Evolutionary conservation across 2,113 vertebrate species (phyloP).

Genomic region (Motacilla alba): DNA sequence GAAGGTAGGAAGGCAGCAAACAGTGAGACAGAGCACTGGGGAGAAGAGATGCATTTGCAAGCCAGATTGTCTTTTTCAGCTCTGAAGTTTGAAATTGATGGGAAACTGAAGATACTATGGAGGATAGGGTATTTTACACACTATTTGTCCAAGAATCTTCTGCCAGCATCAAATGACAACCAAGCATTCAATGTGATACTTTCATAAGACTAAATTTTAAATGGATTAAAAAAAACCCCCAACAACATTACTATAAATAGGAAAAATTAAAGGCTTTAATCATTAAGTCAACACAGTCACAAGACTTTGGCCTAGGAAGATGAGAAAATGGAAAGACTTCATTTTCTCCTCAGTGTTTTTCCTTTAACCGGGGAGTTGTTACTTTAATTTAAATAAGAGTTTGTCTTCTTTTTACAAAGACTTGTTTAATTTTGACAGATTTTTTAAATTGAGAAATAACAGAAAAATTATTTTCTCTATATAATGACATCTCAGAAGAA

Average conservation of each 20-base stretch:
- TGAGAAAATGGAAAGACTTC: background rate
- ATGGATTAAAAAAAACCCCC: fast-evolving
- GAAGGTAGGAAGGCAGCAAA: background rate
- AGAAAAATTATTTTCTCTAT: background rate
- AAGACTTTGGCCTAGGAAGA: background rate
- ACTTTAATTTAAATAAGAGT: background rate
- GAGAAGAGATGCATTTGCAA: background rate
- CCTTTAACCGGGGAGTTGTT: background rate
- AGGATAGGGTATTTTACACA: background rate
- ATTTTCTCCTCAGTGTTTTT: background rate
- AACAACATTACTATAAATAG: background rate
- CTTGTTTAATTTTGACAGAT: background rate
- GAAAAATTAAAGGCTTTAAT: background rate
- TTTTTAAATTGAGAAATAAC: background rate
- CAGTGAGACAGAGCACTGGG: background rate
- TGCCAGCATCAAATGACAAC: background rate
- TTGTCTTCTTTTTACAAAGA: background rate
- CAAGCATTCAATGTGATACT: background rate
- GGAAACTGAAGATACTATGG: background rate
- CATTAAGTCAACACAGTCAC: background rate
- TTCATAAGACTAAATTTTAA: background rate
- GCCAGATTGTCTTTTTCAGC: background rate
- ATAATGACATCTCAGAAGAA: background rate
- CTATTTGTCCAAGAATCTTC: background rate
- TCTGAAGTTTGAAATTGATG: background rate